Conservation (phyloP, 2,888 invertebrate species). For the Lasiommata megera region DNA sequence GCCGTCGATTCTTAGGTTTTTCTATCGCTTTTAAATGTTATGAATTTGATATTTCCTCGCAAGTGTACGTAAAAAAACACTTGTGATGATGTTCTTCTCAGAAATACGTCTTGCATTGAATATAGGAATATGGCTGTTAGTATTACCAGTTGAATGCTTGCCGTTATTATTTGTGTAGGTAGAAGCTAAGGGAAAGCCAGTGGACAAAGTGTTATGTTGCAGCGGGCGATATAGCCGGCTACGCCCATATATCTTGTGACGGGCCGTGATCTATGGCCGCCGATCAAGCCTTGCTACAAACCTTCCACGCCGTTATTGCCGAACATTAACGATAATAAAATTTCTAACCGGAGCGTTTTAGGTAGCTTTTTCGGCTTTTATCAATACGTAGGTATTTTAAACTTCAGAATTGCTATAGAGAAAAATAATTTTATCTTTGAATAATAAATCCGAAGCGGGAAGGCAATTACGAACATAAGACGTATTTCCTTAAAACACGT, state of each 20-base stretch:
- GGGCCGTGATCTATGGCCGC: slow-evolving; percentile 56
- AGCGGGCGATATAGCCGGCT: slow-evolving; percentile 55
- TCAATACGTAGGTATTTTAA: neutral
- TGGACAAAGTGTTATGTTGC: slow-evolving; percentile 42
- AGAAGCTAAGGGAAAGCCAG: neutral
- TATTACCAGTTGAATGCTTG: neutral
- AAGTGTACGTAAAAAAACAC: no score
- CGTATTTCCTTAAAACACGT: no score
- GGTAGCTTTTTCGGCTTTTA: slow-evolving; percentile 13
- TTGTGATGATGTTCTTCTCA: no score
- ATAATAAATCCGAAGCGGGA: no score
- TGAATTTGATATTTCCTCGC: no score
- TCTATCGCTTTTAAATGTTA: no score
- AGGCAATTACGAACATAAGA: no score
- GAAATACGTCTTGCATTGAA: no score
- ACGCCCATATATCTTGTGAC: slow-evolving; percentile 59
- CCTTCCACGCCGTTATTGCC: slow-evolving; percentile 44
- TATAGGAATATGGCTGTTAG: no score
- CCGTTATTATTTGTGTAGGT: neutral
- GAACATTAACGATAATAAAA: slow-evolving; percentile 38
- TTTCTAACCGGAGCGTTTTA: slow-evolving; percentile 20
- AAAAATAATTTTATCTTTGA: no score
- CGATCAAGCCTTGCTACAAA: slow-evolving; percentile 55
- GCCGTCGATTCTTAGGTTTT: no score
- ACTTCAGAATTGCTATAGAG: no score